A percentile compares a stretch with the other conserved stretches of the same genome.
Conservation (phyloP, 2,888 invertebrate species). For the Bedellia somnulentella region DNA sequence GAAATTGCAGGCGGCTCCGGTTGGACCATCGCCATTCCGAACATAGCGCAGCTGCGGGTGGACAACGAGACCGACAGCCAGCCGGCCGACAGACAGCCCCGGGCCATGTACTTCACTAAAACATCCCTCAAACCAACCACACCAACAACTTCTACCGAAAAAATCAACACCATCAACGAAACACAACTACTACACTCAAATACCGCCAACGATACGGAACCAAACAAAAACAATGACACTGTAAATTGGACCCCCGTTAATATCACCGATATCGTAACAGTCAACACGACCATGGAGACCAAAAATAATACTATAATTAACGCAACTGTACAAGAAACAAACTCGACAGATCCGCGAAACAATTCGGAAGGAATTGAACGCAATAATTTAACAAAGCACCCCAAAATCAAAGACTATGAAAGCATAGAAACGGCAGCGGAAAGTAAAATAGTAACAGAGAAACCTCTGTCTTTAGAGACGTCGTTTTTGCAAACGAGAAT, state of each 20-base stretch:
- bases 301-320: background rate
- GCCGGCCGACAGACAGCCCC: constrained; percentile 28
- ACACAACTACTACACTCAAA: constrained; percentile 11
- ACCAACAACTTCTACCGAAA: constrained; percentile 11
- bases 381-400: constrained; percentile 22
- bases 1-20: constrained; percentile 38
- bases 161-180: constrained; percentile 19
- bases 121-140: constrained; percentile 19
- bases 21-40: constrained; percentile 29
- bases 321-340: constrained; percentile 14
- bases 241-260: constrained; percentile 36
- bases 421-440: constrained; percentile 27
- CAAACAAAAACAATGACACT: too few species aligned
- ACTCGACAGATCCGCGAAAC: constrained; percentile 14
- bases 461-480: constrained; percentile 44
- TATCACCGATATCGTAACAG: constrained; percentile 12
- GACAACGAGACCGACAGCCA: too few species aligned
- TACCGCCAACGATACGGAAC: constrained; percentile 11
- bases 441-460: constrained; percentile 45
- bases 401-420: constrained; percentile 26
- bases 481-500: constrained; percentile 41
- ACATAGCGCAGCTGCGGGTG: constrained; percentile 32
- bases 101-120: constrained; percentile 46
- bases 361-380: constrained; percentile 16
- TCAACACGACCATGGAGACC: constrained; percentile 14